Conservation (phyloP, 1,140 invertebrate genomes). For the Drosophila truncata region DNA sequence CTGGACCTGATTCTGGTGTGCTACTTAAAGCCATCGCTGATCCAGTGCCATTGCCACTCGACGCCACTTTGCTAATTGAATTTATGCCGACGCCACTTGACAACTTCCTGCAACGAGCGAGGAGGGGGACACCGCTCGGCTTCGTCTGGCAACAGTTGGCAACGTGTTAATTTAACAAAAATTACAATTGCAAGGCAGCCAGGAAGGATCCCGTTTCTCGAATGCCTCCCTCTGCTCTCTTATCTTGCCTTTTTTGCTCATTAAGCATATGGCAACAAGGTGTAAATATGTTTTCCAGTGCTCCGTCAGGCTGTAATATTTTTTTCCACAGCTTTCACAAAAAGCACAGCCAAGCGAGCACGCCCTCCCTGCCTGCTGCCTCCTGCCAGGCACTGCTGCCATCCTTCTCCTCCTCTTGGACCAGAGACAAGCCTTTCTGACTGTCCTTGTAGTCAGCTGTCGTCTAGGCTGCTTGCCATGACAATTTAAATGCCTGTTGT, state of each 20-base stretch:
- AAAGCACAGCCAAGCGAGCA: slow-evolving; percentile 46
- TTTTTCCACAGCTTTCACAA: slow-evolving; percentile 51
- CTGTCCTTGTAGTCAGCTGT: slow-evolving; percentile 50
- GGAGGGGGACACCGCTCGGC: slow-evolving; percentile 9
- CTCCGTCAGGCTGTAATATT: slow-evolving; percentile 42
- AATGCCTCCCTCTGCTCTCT: slow-evolving; percentile 16
- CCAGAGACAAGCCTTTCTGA: slow-evolving; percentile 58
- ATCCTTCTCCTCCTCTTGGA: slow-evolving; percentile 8
- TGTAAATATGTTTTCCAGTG: slow-evolving; percentile 67
- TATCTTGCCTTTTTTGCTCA: slow-evolving; percentile 62
- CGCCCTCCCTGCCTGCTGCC: slow-evolving; percentile 8
- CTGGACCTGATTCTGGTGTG: background rate
- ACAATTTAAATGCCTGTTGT: slow-evolving; percentile 80
- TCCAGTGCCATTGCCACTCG: slow-evolving; percentile 24
- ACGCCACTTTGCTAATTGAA: slow-evolving; percentile 79
- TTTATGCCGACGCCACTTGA: slow-evolving; percentile 74
- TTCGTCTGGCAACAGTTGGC: slow-evolving; percentile 70
- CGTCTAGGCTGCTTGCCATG: slow-evolving; percentile 61
- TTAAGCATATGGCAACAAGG: slow-evolving; percentile 80
- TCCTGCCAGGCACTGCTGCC: slow-evolving; percentile 12
- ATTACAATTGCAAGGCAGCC: slow-evolving; percentile 57
- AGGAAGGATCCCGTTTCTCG: slow-evolving; percentile 7
- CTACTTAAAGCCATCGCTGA: slow-evolving; percentile 23
- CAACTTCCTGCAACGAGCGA: slow-evolving; percentile 62
- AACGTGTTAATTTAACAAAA: slow-evolving; percentile 74